Evolutionary conservation across 2,113 vertebrate species (phyloP).

Genomic region (Pelecanoides urinatrix): DNA sequence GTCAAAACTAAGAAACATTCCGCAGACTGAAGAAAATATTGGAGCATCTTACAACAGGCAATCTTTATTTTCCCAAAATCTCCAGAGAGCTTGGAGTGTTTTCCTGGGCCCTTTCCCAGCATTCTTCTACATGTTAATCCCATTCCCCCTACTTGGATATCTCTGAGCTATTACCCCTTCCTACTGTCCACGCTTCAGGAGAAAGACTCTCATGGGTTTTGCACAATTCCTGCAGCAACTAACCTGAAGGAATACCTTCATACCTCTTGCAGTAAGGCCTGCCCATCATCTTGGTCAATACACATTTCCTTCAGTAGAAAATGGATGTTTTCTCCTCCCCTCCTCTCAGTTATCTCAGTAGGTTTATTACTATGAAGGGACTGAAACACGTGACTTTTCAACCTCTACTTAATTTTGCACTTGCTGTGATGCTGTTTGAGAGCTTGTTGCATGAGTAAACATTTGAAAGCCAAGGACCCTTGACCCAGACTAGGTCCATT

Average conservation of each 20-base stretch:
- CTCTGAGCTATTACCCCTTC: not conserved
- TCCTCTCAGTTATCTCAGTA: not conserved
- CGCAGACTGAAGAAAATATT: not conserved
- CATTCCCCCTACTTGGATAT: not conserved
- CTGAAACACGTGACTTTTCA: not conserved
- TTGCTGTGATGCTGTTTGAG: not conserved
- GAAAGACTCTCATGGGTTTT: not conserved
- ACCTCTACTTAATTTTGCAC: not conserved
- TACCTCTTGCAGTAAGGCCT: not conserved
- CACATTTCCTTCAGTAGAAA: not conserved
- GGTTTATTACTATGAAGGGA: not conserved
- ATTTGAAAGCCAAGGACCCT: not conserved
- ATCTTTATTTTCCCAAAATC: not conserved
- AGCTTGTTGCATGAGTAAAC: not conserved
- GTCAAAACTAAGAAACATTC: constrained; percentile 1
- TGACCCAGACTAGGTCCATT: not conserved
- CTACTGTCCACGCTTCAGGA: not conserved
- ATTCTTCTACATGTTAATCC: not conserved
- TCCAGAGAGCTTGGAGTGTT: not conserved
- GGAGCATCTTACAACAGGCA: not conserved
- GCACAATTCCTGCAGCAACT: not conserved
- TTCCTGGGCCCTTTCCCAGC: not conserved
- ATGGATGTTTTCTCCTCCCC: accelerated
- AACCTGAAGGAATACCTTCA: not conserved
- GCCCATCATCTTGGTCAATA: not conserved